Evolutionary conservation across 2,888 invertebrate species (phyloP).

Genomic region (Epirrita christyi): DNA sequence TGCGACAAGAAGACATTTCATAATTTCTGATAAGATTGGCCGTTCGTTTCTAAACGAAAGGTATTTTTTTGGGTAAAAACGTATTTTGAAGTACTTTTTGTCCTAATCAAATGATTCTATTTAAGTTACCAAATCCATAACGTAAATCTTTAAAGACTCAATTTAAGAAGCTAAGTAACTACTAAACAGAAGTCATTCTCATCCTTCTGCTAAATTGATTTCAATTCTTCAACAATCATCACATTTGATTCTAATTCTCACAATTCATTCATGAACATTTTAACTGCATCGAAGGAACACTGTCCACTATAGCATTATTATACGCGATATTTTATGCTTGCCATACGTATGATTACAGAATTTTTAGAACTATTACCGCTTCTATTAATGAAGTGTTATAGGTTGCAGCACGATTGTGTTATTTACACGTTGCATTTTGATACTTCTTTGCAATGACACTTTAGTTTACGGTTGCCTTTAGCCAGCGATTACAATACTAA

Average conservation of each 20-base stretch:
- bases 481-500: conserved; percentile 46
- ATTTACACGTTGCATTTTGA: background rate
- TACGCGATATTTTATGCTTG: background rate
- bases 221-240: conserved; percentile 30
- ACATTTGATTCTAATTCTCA: conserved; percentile 42
- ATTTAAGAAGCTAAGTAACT: conserved; percentile 16
- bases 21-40: too few species aligned
- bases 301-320: conserved; percentile 7
- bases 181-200: conserved; percentile 33
- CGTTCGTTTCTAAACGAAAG: too few species aligned
- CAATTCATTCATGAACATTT: conserved; percentile 30
- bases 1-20: too few species aligned
- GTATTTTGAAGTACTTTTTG: background rate
- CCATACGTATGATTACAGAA: background rate
- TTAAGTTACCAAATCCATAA: background rate
- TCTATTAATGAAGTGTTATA: background rate
- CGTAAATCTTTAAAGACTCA: conserved; percentile 11
- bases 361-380: background rate
- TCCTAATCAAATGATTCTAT: background rate
- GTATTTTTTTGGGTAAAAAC: too few species aligned
- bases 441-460: background rate
- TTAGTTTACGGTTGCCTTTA: conserved; percentile 13
- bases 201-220: conserved; percentile 33
- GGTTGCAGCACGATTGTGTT: background rate
- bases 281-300: conserved; percentile 36